Evolutionary conservation across 2,113 vertebrate species (phyloP).

Genomic region (Vidua macroura): DNA sequence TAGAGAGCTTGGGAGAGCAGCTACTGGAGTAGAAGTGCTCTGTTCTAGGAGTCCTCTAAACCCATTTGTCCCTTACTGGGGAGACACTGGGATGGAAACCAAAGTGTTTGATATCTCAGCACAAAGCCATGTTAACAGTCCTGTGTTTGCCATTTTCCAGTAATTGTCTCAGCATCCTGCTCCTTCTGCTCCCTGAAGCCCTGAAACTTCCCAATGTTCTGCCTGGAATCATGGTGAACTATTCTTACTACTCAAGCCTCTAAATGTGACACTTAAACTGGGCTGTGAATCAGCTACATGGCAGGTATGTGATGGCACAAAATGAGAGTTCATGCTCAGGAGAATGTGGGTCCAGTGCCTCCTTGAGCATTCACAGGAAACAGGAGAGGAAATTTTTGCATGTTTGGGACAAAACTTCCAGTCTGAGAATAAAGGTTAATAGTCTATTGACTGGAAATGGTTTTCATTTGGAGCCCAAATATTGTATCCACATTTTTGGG

Average conservation of each 20-base stretch:
- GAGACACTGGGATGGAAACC: not conserved
- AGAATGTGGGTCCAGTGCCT: not conserved
- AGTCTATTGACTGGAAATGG: not conserved
- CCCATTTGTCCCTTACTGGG: not conserved
- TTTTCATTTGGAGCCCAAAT: not conserved
- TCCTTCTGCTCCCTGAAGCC: not conserved
- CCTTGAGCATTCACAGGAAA: not conserved
- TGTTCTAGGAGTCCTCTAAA: not conserved
- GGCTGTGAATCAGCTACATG: not conserved
- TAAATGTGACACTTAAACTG: not conserved
- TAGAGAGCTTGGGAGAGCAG: not conserved
- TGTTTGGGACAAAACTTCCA: not conserved
- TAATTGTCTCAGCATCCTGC: not conserved
- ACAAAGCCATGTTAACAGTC: not conserved
- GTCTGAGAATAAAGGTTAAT: not conserved
- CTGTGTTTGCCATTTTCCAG: not conserved
- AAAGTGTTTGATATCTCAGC: not conserved
- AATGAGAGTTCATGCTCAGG: fast-evolving
- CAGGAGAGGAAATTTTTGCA: not conserved
- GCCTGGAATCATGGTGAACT: not conserved
- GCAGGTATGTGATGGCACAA: not conserved
- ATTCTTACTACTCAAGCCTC: not conserved
- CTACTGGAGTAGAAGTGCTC: not conserved
- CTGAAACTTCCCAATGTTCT: not conserved
- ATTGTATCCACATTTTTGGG: not conserved